Evolutionary conservation across 2,888 invertebrate genomes (phyloP), one percentile per base, ranked within the genome.

Genomic region (Pseudococcus viburni): DNA sequence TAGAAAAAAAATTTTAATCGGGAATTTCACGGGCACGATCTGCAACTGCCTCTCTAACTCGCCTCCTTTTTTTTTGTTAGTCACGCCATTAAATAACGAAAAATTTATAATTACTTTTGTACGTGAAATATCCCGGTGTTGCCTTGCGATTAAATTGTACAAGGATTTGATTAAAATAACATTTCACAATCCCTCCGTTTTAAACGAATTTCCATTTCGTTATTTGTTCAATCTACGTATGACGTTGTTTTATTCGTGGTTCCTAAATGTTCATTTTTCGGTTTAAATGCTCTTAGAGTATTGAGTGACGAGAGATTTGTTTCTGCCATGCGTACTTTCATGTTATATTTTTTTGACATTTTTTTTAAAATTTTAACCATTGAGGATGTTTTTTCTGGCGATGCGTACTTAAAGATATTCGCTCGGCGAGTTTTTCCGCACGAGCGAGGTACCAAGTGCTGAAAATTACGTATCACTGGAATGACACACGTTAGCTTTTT

Each of bases 81-180:
- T 64, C 64, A 64, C 64, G 64, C 64, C 22, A 64, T 64, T 64
- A 64, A 64, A 64, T 64, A 64, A 64, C 64, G 64, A 73, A 73
- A 73, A 73, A 73, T 73, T 73, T 73, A 73, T 26, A 73, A 73
- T 73, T 73, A 73, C 33, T 73, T 73, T 73, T 17, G 73, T 26
- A 73, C 33, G 73, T 73, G 73, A 73, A 73, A 73, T 73, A 73
- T 73, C 33, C 73, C 33, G 15, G 33, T 33, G 64, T 83, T 46
- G 22, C 46, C 22, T 83, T 19, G 80, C 19, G 42, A 42, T 83
- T 46, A 83, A 83, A 46, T 46, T n/a, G 80, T 46, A 83, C 19
- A 17, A 46, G 46, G 39, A 46, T 83, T 83, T 83, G 80, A 83
- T 83, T 83, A 46, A 42, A 83, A 83, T 83, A 83, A 83, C 80